phyloP scores from a whole-genome alignment of 2,797 vertebrate genomes.

The Falco rusticolus region DNA sequence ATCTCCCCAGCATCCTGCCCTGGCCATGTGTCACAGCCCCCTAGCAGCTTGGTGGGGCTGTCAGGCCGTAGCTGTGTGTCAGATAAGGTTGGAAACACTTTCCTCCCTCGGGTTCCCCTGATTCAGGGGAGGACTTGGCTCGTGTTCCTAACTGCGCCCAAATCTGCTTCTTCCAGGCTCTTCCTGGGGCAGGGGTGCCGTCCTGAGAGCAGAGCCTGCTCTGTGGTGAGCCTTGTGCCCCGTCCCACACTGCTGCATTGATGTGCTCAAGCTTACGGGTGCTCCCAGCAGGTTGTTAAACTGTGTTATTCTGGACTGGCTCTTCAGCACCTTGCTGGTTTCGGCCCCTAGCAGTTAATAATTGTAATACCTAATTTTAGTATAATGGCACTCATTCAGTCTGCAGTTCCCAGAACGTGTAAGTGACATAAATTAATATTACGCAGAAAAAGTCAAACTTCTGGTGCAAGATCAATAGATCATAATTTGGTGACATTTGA shows the following conservation, averaged over 20 bases:
- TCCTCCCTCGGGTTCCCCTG: not conserved
- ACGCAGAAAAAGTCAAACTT: slow-evolving; percentile 24
- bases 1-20: not conserved
- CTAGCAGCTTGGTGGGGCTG: fast-evolving
- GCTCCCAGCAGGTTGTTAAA: not conserved
- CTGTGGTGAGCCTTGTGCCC: not conserved
- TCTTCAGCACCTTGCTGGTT: not conserved
- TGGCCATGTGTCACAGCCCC: not conserved
- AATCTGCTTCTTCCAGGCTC: not conserved
- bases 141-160: not conserved
- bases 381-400: not conserved
- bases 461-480: slow-evolving; percentile 28
- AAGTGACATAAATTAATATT: slow-evolving; percentile 22
- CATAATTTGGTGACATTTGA: slow-evolving; percentile 21
- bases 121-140: not conserved
- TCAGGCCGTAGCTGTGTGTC: not conserved
- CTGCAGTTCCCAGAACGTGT: not conserved
- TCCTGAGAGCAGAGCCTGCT: not conserved
- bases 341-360: not conserved
- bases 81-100: not conserved
- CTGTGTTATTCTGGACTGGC: not conserved
- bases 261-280: not conserved
- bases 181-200: not conserved
- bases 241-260: fast-evolving
- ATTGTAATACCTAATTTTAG: not conserved